Evolutionary conservation across 2,797 vertebrate genomes (phyloP).

Genomic region (Huso huso): DNA sequence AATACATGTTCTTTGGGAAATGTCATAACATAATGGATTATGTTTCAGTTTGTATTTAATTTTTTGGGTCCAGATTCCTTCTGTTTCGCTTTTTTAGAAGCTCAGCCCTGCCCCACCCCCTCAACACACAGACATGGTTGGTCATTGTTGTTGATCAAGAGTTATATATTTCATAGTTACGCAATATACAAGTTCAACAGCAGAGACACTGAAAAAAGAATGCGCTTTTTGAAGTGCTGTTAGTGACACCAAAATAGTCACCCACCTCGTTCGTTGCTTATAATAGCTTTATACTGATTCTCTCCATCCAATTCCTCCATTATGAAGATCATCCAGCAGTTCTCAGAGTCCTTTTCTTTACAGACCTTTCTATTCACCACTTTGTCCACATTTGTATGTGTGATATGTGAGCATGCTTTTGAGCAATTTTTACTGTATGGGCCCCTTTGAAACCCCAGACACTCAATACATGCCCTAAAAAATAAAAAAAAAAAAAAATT

Average conservation of each 20-base stretch:
- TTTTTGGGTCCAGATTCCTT: too few species aligned
- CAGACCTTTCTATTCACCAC: slow-evolving; percentile 38
- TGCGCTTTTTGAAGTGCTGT: too few species aligned
- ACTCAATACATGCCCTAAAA: slow-evolving; percentile 76
- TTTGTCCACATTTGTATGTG: fast-evolving
- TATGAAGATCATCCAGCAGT: slow-evolving; percentile 72
- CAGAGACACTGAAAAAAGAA: too few species aligned
- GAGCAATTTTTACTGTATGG: slow-evolving; percentile 63
- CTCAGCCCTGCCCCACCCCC: too few species aligned
- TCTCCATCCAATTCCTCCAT: slow-evolving; percentile 57
- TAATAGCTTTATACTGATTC: slow-evolving; percentile 41
- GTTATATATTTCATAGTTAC: too few species aligned
- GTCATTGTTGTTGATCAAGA: too few species aligned
- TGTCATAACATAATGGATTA: too few species aligned
- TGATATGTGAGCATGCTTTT: slow-evolving; percentile 24
- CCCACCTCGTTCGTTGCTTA: slow-evolving; percentile 58
- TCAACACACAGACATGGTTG: too few species aligned
- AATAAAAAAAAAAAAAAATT: slow-evolving; percentile 1
- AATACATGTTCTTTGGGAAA: too few species aligned
- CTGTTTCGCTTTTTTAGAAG: too few species aligned
- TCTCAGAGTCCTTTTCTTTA: slow-evolving; percentile 58
- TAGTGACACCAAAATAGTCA: neutral
- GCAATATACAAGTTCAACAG: too few species aligned
- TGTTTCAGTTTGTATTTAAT: too few species aligned
- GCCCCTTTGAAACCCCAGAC: slow-evolving; percentile 46